Base-by-base conservation (phyloP, 2,797 vertebrate genomes). In the Coreius guichenoti region DNA sequence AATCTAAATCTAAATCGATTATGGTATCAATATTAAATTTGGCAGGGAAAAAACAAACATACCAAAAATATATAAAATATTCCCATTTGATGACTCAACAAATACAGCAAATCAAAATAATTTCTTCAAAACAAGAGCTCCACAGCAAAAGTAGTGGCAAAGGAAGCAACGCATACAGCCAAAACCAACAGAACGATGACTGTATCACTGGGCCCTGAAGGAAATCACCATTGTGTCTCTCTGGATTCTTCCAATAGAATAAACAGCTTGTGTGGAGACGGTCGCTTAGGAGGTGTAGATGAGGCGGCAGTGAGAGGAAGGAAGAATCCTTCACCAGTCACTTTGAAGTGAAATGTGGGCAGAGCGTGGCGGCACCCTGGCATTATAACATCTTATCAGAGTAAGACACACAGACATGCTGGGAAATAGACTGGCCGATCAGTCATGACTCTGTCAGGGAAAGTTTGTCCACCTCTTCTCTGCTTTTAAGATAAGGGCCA, bases 251-350 rank as follows among this genome's bases (percentile, higher is more conserved):
- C 51, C 39, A 61, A n/a, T n/a, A n/a, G n/a, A 81, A 73, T 73
- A 73, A 85, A 63, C 73, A 82, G 73, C 70, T 43, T 75, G 70
- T 72, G 77, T 85, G 39, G 82, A 82, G 82, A 81, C 68, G 31
- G 85, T 85, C 47, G 69, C 82, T 87, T 69, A 75, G 82, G 85
- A 84, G 77, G 49, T 76, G 80, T 23, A 49, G 47, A n/a, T 74
- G 74, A 78, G 75, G 65, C 5, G 65, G 63, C 76, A 77, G 26
- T 47, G 13, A 78, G 36, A 69, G 63, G 85, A 86, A 75, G 74
- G 83, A 89, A 85, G 26, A 75, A 76, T 54, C 67, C n/a, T 31
- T 63, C 82, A 75, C 82, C 75, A 85, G 74, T 36, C 43, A n/a
- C 23, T 77, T 51, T n/a, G 19, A 82, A 33, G 83, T 69, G 47